These are phyloP conservation scores for Rachycentron canadum DNA, from an alignment of 2,797 vertebrate genomes.

Conservation along the genomic window DNA sequence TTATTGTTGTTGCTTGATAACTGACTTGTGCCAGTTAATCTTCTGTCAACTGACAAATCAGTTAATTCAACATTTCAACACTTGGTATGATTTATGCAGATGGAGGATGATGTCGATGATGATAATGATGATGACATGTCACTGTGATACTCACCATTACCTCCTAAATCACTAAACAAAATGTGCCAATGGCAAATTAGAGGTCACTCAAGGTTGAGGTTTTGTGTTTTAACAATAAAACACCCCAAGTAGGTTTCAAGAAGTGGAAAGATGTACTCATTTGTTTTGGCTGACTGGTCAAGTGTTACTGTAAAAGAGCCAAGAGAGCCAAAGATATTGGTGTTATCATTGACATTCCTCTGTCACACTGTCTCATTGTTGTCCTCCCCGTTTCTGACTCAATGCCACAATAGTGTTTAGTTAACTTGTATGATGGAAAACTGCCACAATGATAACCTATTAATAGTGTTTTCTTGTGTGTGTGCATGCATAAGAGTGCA, in stretches of 20 bases:
- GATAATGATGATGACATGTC: no score
- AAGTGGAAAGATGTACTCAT: not conserved
- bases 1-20: not conserved
- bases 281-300: not conserved
- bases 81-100: no score
- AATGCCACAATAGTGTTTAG: slow-evolving; percentile 51
- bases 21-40: not conserved
- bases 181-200: not conserved
- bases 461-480: slow-evolving; percentile 51
- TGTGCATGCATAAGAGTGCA: not conserved
- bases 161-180: not conserved
- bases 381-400: slow-evolving; percentile 43
- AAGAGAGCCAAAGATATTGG: not conserved
- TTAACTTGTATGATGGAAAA: slow-evolving; percentile 41
- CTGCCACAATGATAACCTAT: slow-evolving; percentile 64
- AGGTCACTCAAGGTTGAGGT: not conserved
- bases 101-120: not conserved
- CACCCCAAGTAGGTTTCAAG: not conserved
- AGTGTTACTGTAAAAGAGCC: not conserved
- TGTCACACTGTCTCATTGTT: slow-evolving; percentile 11
- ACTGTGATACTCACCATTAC: no score
- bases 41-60: not conserved
- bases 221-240: not conserved
- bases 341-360: slow-evolving; percentile 45
- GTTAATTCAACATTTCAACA: not conserved